Percentiles rank a stretch among this genome's conserved stretches.
Conservation (phyloP, 1,140 invertebrate genomes). For the Pinna nobilis region DNA sequence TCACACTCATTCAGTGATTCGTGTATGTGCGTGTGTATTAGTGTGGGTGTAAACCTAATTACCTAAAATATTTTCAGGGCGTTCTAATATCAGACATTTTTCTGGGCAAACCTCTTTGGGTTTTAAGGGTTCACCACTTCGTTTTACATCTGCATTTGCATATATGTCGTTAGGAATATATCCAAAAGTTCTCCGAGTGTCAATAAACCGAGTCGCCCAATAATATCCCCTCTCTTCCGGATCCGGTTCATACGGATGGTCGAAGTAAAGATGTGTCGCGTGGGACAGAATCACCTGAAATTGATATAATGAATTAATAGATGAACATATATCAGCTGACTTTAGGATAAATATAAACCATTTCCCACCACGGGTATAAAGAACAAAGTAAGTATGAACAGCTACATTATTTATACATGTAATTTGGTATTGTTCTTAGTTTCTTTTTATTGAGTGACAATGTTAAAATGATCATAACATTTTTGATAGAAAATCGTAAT, state of each 20-base stretch:
- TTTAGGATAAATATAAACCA: neutral
- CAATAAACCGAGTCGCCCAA: slow-evolving; percentile 66
- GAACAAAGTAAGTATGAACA: neutral
- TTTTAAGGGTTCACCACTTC: slow-evolving; percentile 52
- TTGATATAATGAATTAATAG: neutral
- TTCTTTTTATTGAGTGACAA: too few relatives aligned
- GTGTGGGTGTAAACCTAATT: slow-evolving; percentile 10
- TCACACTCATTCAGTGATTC: neutral
- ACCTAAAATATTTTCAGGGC: slow-evolving; percentile 66
- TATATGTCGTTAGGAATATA: slow-evolving; percentile 58
- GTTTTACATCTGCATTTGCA: slow-evolving; percentile 54
- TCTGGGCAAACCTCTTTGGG: slow-evolving; percentile 46
- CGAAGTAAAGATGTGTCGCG: slow-evolving; percentile 69
- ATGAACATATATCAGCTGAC: too few relatives aligned
- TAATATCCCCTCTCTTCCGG: slow-evolving; percentile 68
- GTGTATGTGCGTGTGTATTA: neutral
- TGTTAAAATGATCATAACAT: too few relatives aligned
- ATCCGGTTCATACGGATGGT: slow-evolving; percentile 70
- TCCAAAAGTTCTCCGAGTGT: slow-evolving; percentile 48
- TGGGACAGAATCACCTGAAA: slow-evolving; percentile 65
- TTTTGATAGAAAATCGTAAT: too few relatives aligned
- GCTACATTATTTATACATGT: neutral
- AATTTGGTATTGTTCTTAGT: too few relatives aligned
- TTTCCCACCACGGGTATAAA: neutral
- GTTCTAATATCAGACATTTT: slow-evolving; percentile 52